Evolutionary conservation across 2,888 invertebrate species (phyloP), one percentile per base, ranked within the genome.

Genomic region (Sminthurides aquaticus): DNA sequence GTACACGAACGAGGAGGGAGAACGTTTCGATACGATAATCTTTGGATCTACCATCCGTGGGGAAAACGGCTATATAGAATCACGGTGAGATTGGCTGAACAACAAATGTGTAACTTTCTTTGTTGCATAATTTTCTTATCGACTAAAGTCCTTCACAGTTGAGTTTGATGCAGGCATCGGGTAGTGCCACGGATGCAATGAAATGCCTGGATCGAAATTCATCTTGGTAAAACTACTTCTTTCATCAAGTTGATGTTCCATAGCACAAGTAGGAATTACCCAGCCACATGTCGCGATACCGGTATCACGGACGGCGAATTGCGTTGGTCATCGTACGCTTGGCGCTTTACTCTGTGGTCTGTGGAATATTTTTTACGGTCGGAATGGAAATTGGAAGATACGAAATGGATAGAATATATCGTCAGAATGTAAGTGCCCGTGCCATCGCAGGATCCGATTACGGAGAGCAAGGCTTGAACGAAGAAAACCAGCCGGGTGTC

Each of bases 311-410:
- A 2, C 29, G 24, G 20, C 43, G 58, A 34, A 43, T 29, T 2
- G 15, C 11, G 1, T 24, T 58, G 8, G 24, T 43, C 18, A 5
- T 60, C 11, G 5, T 52, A 5, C 60, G 60, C 0, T 8, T 60
- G 8, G 60, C 60, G 3, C 5, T 52, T 24, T 60, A 22, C 20
- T 60, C 52, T 20, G 20, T 18, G 22, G 27, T 52, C 15, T 52
- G 60, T 60, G 60, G 60, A 20, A 27, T 60, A 60, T 60, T 52
- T 60, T 60, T 60, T 49, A 52, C 52, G 18, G 1, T 27, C 3
- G 60, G 60, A 1, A n/a, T 60, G 1, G 49, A 60, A 49, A 60
- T 60, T 60, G 52, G 27, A 2, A 1, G 25, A 58, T 20, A 43
- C 8, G 43, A 15, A 34, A 11, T 34, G 43, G 8, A 34, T 11